These are phyloP conservation scores for Siniperca scherzeri DNA, from an alignment of 2,797 vertebrate species.

Conservation along the genomic window DNA sequence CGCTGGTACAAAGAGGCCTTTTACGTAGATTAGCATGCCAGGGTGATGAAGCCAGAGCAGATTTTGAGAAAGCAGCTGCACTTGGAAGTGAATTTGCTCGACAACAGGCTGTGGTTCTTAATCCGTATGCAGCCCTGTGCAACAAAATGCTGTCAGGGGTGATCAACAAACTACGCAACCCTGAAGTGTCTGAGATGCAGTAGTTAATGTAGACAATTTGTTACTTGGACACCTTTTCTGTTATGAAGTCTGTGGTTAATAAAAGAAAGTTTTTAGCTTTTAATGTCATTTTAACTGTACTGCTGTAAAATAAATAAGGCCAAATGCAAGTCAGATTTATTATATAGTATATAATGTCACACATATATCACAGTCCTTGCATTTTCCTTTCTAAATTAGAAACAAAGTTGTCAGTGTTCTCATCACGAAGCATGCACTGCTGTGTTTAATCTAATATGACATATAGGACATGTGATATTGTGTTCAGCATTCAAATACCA, in stretches of 20 bases:
- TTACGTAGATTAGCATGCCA: conserved; percentile 85
- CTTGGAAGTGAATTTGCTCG: conserved; percentile 92
- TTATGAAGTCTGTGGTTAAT: conserved; percentile 25
- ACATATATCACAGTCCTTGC: conserved; percentile 1
- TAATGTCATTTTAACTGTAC: not conserved
- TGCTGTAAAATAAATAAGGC: conserved; percentile 3
- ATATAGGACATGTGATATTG: not conserved
- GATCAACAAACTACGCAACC: conserved; percentile 88
- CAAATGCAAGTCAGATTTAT: conserved; percentile 16
- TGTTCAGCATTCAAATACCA: conserved; percentile 6
- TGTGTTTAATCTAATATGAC: not conserved
- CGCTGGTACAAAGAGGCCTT: conserved; percentile 93
- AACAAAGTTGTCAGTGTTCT: not conserved
- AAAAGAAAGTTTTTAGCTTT: conserved; percentile 28
- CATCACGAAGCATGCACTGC: not conserved
- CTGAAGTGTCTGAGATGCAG: conserved; percentile 62
- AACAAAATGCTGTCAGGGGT: conserved; percentile 95
- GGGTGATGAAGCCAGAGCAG: conserved; percentile 86
- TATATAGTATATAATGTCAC: not conserved
- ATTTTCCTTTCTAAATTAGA: conserved; percentile 11
- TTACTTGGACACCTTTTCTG: not conserved
- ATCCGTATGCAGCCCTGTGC: conserved; percentile 96
- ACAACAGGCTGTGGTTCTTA: conserved; percentile 90
- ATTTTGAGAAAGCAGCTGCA: conserved; percentile 88
- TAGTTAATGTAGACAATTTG: conserved; percentile 16